A percentile compares a stretch with the other conserved stretches of the same genome.
Conservation (phyloP, 2,888 invertebrate species). For the Xestia rhomboidea region DNA sequence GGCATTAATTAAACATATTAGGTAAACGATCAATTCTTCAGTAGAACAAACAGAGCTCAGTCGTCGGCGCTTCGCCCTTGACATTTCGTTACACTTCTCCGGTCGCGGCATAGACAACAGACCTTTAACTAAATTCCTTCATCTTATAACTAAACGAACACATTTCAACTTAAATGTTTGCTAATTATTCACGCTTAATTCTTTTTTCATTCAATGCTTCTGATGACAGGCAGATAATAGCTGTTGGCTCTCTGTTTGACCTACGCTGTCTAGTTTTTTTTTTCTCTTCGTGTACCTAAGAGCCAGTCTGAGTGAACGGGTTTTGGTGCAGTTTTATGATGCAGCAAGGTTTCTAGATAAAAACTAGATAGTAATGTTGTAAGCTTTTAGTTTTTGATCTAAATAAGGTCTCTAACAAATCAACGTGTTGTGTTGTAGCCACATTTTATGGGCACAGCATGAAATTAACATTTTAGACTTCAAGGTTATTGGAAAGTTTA, state of each 20-base stretch:
- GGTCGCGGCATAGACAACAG: constrained; percentile 72
- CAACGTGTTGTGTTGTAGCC: constrained; percentile 5
- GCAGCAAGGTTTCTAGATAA: constrained; percentile 37
- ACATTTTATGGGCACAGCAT: constrained; percentile 19
- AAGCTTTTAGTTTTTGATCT: constrained; percentile 23
- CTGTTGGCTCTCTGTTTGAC: constrained; percentile 27
- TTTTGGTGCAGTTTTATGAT: constrained; percentile 38
- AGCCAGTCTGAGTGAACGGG: constrained; percentile 19
- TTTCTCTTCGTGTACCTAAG: neutral
- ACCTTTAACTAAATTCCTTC: constrained; percentile 75
- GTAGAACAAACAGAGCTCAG: constrained; percentile 52
- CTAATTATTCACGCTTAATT: constrained; percentile 58
- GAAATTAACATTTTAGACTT: constrained; percentile 30
- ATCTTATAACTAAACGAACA: constrained; percentile 69
- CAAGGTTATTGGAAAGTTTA: constrained; percentile 48
- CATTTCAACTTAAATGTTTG: constrained; percentile 57
- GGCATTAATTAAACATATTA: constrained; percentile 43
- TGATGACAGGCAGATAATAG: constrained; percentile 26
- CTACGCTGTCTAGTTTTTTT: constrained; percentile 23
- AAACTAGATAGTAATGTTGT: constrained; percentile 27
- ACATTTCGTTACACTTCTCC: constrained; percentile 83
- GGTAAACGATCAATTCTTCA: constrained; percentile 62
- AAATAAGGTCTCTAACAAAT: constrained; percentile 6
- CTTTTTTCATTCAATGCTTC: constrained; percentile 15
- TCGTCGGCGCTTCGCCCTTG: constrained; percentile 77